These are phyloP conservation scores for Heteractis magnifica DNA, from an alignment of 92 coral and sea anemone genomes.

Conservation along the genomic window DNA sequence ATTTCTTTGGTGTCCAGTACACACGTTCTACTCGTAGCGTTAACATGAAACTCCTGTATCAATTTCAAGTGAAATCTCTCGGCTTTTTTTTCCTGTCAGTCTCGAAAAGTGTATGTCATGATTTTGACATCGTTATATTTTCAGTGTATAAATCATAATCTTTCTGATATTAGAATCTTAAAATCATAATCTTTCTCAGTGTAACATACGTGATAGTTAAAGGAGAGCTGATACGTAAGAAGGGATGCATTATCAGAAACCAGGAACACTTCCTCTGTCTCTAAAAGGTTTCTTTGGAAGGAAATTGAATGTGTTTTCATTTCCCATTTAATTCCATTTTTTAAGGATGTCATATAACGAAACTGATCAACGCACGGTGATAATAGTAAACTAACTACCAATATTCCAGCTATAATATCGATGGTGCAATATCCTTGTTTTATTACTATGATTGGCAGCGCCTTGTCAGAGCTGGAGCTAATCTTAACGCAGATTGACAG, in stretches of 20 bases:
- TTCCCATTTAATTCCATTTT: background rate
- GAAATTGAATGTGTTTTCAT: background rate
- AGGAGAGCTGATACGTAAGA: background rate
- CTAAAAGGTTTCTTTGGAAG: background rate
- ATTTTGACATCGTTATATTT: background rate
- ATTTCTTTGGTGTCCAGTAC: too few relatives aligned
- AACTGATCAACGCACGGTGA: background rate
- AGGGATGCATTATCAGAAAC: background rate
- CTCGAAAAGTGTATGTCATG: background rate
- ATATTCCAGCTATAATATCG: background rate
- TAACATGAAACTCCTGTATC: background rate
- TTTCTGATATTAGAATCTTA: background rate
- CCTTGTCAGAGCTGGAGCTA: background rate
- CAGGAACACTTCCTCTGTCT: background rate
- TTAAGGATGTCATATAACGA: background rate
- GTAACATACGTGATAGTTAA: background rate
- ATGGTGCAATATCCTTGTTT: background rate
- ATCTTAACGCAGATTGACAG: conserved; percentile 14
- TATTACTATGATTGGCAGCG: conserved; percentile 17
- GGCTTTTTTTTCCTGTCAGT: background rate
- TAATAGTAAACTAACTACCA: background rate
- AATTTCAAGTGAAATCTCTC: background rate
- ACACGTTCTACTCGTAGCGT: background rate
- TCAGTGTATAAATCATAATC: background rate
- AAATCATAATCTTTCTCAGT: background rate